Percentiles rank a stretch among this genome's conserved stretches.
These are phyloP conservation scores for Sinella curviseta DNA, from an alignment of 1,140 invertebrate species.

Conservation along the genomic window DNA sequence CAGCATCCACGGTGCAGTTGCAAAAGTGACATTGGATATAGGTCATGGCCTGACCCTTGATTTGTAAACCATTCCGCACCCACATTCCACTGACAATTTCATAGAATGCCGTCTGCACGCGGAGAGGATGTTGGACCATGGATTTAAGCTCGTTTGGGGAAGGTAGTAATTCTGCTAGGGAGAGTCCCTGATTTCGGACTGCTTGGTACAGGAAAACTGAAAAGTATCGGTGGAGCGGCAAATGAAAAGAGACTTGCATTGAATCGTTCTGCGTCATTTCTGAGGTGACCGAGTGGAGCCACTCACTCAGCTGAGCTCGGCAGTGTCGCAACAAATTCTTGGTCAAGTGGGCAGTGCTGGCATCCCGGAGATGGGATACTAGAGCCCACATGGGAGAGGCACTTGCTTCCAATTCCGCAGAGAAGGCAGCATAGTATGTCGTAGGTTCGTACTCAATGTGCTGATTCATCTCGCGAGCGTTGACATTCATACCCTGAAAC, in stretches of 20 bases:
- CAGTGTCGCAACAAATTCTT: constrained; percentile 73
- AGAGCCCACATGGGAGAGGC: constrained; percentile 97
- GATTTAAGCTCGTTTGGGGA: constrained; percentile 74
- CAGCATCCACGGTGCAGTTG: constrained; percentile 96
- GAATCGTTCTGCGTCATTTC: constrained; percentile 67
- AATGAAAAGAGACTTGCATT: constrained; percentile 88
- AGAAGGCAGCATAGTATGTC: constrained; percentile 95
- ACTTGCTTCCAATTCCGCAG: constrained; percentile 91
- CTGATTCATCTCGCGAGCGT: constrained; percentile 80
- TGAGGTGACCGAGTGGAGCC: constrained; percentile 67
- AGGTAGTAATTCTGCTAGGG: constrained; percentile 75
- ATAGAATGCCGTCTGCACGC: constrained; percentile 91
- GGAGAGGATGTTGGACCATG: constrained; percentile 83
- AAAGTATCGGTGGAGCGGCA: constrained; percentile 91
- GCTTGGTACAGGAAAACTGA: constrained; percentile 89
- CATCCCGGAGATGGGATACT: constrained; percentile 70
- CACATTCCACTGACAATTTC: constrained; percentile 91
- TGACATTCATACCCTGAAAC: constrained; percentile 98
- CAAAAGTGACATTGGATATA: constrained; percentile 98
- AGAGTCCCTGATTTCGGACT: constrained; percentile 75
- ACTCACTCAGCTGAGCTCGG: constrained; percentile 74
- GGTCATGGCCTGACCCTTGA: constrained; percentile 97
- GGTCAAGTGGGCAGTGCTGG: constrained; percentile 70
- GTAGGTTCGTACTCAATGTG: constrained; percentile 97
- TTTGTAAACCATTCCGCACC: constrained; percentile 95